Evolutionary conservation across 2,888 invertebrate species (phyloP), one percentile per base, ranked within the genome.

Genomic region (Folsomia candida): DNA sequence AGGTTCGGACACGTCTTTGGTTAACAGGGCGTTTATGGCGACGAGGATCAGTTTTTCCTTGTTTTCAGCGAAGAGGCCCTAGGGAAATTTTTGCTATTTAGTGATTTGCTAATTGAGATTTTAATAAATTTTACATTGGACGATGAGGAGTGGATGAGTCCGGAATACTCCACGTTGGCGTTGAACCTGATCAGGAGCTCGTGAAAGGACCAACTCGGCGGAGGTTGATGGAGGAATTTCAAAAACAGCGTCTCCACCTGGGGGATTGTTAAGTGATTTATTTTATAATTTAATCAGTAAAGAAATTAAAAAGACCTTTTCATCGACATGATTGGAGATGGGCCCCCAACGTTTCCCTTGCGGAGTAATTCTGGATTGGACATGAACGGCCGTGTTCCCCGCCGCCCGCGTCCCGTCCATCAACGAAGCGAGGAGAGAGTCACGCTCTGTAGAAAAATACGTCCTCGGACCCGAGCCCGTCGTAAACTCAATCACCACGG

Each of bases 31-130:
- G 80, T 89, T 90, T 76, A 99, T 83, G n/a, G 97, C 95, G 37
- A 90, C 91, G 47, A 92, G 89, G 79, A 99, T 98, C 78, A 97
- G 85, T 84, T 96, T 96, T 84, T 98, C 98, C 83, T 99, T 99
- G 85, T 97, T 99, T 85, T 98, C 94, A 9, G 96, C 91, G 86
- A 97, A 98, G 76, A 98, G 87, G 74, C 96, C 93, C 96, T 97
- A 85, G 47, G 86, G 85, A 27, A 83, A 76, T n/a, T n/a, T 77
- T 70, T 69, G 71, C 67, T 47, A 27, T n/a, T n/a, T n/a, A n/a
- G n/a, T n/a, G n/a, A n/a, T n/a, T 3, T n/a, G n/a, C n/a, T n/a
- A n/a, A n/a, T n/a, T n/a, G n/a, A n/a, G n/a, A n/a, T n/a, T n/a
- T n/a, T n/a, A n/a, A n/a, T n/a, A n/a, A n/a, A n/a, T n/a, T n/a